Evolutionary conservation across 2,888 invertebrate genomes (phyloP), one percentile per base, ranked within the genome.

Genomic region (Meghimatium bilineatum): DNA sequence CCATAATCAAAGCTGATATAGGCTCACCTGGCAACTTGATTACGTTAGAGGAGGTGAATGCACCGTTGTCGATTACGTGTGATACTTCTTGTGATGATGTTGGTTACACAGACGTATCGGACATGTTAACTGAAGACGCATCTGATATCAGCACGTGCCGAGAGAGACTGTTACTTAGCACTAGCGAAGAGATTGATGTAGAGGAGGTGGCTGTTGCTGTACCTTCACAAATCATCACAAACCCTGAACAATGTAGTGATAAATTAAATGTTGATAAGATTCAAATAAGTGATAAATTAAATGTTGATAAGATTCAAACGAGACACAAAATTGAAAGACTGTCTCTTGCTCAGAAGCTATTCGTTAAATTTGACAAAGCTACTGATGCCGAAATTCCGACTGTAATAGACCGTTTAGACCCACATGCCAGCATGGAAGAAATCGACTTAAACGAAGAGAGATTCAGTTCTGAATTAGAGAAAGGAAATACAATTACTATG

Each of bases 391-490:
- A 52, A 29, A 10, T 32, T 32, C 32, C 49, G 1, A 74, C 20
- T 1, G 52, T n/a, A 1, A 32, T 52, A 32, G 32, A 74, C n/a
- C 38, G 52, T 26, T 29, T 52, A 5, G 52, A 74, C 6, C 52
- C 74, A 34, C 52, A 52, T 34, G 74, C 29, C 0, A 49, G 32
- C 8, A 52, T 74, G 74, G 74, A 52, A 23, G 74, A 74, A 52
- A 74, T 74, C 52, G 52, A 74, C 52, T 52, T 74, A 74, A 74
- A 74, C 20, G 74, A 74, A 5, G 74, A 74, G 6, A 74, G 0
- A 26, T 6, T 52, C 20, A 23, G 52, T 32, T 5, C 0, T 8
- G 74, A 52, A 74, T 29, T 32, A 12, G 52, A 52, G 20, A 52
- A 29, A 32, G 32, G 20, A 0, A 32, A 52, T 32, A 0, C 74